Conservation (phyloP, 2,113 vertebrate genomes). For the Brienomyrus longianalis region DNA sequence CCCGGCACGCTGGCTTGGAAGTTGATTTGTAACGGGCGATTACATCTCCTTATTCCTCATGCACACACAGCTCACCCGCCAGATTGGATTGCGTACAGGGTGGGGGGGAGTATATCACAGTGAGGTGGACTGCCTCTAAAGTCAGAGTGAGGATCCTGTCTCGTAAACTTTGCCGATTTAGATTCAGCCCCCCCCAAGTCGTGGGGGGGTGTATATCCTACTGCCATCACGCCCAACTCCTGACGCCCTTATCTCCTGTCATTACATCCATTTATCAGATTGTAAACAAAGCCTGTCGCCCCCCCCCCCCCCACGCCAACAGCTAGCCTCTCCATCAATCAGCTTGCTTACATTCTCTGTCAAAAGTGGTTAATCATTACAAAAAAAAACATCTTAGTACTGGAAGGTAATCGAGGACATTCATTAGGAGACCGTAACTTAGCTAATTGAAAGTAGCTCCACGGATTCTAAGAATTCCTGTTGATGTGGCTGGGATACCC, state of each 20-base stretch:
- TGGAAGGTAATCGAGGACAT: slow-evolving; percentile 56
- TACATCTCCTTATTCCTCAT: slow-evolving; percentile 62
- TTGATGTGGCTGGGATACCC: slow-evolving; percentile 38
- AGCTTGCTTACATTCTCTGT: slow-evolving; percentile 33
- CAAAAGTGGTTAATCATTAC: slow-evolving; percentile 48
- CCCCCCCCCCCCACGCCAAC: slow-evolving; percentile 10
- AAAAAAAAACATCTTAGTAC: slow-evolving; percentile 37
- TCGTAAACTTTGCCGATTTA: neutral
- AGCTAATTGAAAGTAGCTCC: slow-evolving; percentile 54
- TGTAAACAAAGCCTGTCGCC: slow-evolving; percentile 52
- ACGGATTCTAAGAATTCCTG: slow-evolving; percentile 42
- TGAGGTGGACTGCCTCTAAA: slow-evolving; percentile 1
- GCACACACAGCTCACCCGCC: neutral
- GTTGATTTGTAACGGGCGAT: slow-evolving; percentile 63
- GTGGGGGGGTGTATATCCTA: slow-evolving; percentile 17
- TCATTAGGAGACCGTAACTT: slow-evolving; percentile 58
- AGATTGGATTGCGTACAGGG: neutral
- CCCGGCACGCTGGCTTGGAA: slow-evolving; percentile 59
- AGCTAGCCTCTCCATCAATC: neutral
- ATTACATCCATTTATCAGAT: slow-evolving; percentile 60
- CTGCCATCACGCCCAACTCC: slow-evolving; percentile 21
- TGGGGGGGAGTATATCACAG: neutral
- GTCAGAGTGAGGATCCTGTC: neutral
- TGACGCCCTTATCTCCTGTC: slow-evolving; percentile 46
- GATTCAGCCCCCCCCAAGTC: slow-evolving; percentile 25